Conservation (phyloP, 2,888 invertebrate species). For the Lamellibrachia satsuma region DNA sequence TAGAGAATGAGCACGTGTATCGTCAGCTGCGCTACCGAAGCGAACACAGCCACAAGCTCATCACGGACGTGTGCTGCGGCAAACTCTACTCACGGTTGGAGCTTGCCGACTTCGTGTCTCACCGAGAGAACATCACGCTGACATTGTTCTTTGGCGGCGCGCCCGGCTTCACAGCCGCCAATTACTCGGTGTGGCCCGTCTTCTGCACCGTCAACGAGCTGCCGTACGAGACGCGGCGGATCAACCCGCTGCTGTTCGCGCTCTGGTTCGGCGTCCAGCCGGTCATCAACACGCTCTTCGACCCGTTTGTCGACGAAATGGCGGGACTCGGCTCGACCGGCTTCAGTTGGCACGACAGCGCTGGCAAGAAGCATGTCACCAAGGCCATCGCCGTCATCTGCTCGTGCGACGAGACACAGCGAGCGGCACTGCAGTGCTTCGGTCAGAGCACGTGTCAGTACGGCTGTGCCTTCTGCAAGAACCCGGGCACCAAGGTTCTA, state of each 20-base stretch:
- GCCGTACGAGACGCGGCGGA: slow-evolving; percentile 7
- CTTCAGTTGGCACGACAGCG: not conserved
- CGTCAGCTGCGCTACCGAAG: not conserved
- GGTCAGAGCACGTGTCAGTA: not conserved
- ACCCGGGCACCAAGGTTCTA: not conserved
- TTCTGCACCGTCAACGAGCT: slow-evolving; percentile 23
- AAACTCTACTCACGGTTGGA: not conserved
- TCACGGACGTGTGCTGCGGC: slow-evolving; percentile 21
- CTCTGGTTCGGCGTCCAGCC: slow-evolving; percentile 25
- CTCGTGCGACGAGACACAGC: not conserved
- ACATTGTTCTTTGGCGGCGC: slow-evolving; percentile 19
- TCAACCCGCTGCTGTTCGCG: slow-evolving; percentile 6
- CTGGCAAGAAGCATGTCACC: not conserved
- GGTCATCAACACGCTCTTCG: not conserved
- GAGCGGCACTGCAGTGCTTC: not conserved
- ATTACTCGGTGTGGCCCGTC: slow-evolving; percentile 24
- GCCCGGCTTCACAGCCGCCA: not conserved
- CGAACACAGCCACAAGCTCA: not conserved
- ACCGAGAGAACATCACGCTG: slow-evolving; percentile 18
- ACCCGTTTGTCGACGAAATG: slow-evolving; percentile 24
- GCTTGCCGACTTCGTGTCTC: not conserved
- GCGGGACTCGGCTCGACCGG: not conserved
- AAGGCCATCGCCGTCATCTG: slow-evolving; percentile 22
- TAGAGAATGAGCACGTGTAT: not conserved
- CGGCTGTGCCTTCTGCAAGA: slow-evolving; percentile 19